phyloP scores from a whole-genome alignment of 2,888 invertebrate genomes.

The Venustoraphidia nigricollis region DNA sequence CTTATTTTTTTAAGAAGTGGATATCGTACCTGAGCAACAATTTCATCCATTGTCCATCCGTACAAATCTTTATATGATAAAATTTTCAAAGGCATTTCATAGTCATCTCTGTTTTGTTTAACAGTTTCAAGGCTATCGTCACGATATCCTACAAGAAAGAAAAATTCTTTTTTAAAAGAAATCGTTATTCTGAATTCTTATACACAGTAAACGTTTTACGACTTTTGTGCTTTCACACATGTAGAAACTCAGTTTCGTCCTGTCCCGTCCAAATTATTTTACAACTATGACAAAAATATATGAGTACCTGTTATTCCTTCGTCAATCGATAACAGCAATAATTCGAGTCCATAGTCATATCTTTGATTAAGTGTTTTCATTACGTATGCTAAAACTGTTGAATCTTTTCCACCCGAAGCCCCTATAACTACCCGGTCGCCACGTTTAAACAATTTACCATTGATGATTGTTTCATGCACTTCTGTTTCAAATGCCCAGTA shows the following conservation, averaged over 20 bases:
- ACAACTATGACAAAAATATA: constrained; percentile 6
- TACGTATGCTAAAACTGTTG: constrained; percentile 91
- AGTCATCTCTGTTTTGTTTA: constrained; percentile 85
- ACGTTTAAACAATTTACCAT: constrained; percentile 62
- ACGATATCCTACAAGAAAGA: constrained; percentile 56
- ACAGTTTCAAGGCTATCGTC: constrained; percentile 96
- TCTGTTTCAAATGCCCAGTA: constrained; percentile 88
- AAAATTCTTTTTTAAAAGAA: constrained; percentile 1
- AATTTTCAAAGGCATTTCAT: constrained; percentile 84
- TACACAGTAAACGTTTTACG: neutral
- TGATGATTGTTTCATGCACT: constrained; percentile 78
- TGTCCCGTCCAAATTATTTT: neutral
- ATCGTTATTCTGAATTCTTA: neutral
- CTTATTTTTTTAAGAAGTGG: neutral
- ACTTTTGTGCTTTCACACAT: neutral
- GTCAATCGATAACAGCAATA: constrained; percentile 89
- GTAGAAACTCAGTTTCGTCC: too few relatives aligned
- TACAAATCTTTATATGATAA: constrained; percentile 94
- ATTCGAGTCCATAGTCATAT: constrained; percentile 76
- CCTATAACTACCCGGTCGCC: constrained; percentile 85
- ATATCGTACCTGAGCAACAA: constrained; percentile 63
- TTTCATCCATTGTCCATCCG: constrained; percentile 99
- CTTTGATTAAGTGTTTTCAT: constrained; percentile 81
- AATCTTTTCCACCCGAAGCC: constrained; percentile 91
- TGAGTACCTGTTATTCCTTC: constrained; percentile 81